Conservation (phyloP, 2,797 vertebrate species). For the Sarcophilus harrisii region DNA sequence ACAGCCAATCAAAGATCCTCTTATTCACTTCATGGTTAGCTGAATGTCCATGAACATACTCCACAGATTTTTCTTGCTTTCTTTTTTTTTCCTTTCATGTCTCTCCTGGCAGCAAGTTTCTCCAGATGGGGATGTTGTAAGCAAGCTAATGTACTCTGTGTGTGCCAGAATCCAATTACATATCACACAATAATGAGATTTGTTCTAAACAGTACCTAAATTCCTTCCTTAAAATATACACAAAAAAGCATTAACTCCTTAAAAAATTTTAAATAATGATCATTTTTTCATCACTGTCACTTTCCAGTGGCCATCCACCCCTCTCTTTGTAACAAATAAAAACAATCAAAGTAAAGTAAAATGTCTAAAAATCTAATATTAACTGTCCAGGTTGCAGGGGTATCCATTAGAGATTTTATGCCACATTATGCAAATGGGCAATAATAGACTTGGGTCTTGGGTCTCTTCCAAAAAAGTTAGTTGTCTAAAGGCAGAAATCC, state of each 20-base stretch:
- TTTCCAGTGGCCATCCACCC: not conserved
- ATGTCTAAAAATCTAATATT: not conserved
- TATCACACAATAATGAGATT: not conserved
- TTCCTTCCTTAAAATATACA: not conserved
- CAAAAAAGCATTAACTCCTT: not conserved
- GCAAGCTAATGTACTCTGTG: not conserved
- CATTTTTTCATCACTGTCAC: not conserved
- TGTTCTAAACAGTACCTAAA: not conserved
- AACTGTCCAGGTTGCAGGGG: not conserved
- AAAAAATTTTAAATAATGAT: not conserved
- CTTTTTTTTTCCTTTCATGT: not conserved
- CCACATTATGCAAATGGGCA: not conserved
- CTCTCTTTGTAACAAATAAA: not conserved
- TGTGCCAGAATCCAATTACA: not conserved
- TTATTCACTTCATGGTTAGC: not conserved
- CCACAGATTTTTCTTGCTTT: not conserved
- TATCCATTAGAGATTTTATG: not conserved
- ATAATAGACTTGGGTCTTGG: not conserved
- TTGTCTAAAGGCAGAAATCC: not conserved
- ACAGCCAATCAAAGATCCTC: not conserved
- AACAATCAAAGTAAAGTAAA: not conserved
- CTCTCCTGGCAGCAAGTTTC: not conserved
- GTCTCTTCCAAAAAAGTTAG: not conserved
- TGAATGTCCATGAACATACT: not conserved
- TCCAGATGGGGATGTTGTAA: not conserved